phyloP scores from a whole-genome alignment of 1,140 invertebrate genomes.

The Helicorthomorpha holstii region DNA sequence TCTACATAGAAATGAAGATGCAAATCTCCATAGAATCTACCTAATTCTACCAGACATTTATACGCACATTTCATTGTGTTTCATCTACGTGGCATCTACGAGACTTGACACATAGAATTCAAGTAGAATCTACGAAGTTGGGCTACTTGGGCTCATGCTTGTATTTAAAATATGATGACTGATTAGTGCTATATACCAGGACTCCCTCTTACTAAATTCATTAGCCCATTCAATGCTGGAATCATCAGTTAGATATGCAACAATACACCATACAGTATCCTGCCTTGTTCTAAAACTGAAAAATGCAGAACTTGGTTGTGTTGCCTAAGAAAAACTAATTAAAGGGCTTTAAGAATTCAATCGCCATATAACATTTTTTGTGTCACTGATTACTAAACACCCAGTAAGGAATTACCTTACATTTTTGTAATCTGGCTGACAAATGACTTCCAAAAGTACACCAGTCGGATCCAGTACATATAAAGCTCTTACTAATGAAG shows the following conservation, averaged over 20 bases:
- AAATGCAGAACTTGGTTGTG: not conserved
- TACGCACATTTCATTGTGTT: no score
- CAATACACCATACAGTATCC: constrained; percentile 87
- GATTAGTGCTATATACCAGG: constrained; percentile 25
- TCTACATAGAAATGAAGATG: no score
- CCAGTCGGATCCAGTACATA: constrained; percentile 81
- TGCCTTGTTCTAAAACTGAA: constrained; percentile 34
- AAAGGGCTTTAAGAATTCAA: no score
- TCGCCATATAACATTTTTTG: no score
- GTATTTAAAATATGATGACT: constrained; percentile 2
- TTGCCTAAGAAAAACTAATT: no score
- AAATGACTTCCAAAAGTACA: constrained; percentile 84
- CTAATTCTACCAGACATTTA: no score
- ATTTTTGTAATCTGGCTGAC: constrained; percentile 67
- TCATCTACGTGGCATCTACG: no score
- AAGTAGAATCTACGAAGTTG: no score
- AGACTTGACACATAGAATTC: no score
- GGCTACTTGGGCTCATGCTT: no score
- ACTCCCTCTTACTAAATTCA: constrained; percentile 64
- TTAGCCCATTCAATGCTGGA: constrained; percentile 77
- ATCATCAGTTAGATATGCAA: constrained; percentile 82
- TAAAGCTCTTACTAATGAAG: constrained; percentile 82
- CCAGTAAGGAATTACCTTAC: constrained; percentile 16
- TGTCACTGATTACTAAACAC: not conserved
- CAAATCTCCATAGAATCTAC: no score